Evolutionary conservation across 2,113 vertebrate species (phyloP), one percentile per base, ranked within the genome.

Genomic region (Rhinoptilus africanus): DNA sequence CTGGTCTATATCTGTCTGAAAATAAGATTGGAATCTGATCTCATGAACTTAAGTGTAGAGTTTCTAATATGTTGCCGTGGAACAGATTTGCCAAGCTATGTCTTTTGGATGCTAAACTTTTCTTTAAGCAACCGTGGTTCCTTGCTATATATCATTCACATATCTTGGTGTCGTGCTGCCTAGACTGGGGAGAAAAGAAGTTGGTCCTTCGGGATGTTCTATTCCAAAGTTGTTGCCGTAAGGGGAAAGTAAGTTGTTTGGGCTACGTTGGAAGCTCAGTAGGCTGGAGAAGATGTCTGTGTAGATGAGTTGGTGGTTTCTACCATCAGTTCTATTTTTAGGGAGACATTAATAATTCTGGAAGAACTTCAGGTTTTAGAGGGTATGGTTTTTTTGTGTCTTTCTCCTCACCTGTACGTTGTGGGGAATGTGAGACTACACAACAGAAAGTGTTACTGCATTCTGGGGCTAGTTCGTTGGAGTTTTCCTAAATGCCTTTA

Each of bases 61-160:
- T 19, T 73, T 37, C 14, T 81, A 34, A 35, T 13, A 7, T 0
- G 4, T 64, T 84, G 48, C 41, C 27, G 27, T 45, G 14, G n/a
- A 66, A 37, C n/a, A 45, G 43, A 26, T 72, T 78, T 88, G 41
- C 26, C 28, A 59, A 50, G 63, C 34, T 28, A 1, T 37, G 6
- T 74, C 30, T 51, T 67, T 63, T 51, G 32, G 7, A 8, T 81
- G 14, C 41, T 81, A 37, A 59, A 30, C 47, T 78, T 79, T 63
- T 87, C 39, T 71, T 85, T 14, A 30, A 35, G n/a, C 7, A n/a
- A 0, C 28, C 3, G 1, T 67, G 20, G 10, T 81, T 81, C n/a
- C 50, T 82, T 76, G 37, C 27, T 51, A 10, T 5, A 0, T 41
- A 23, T 47, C 3, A 30, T 47, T 91, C 10, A 4, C 1, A 0